A percentile compares a stretch with the other conserved stretches of the same genome.
phyloP scores from a whole-genome alignment of 2,113 vertebrate species.

The Peromyscus polionotus region DNA sequence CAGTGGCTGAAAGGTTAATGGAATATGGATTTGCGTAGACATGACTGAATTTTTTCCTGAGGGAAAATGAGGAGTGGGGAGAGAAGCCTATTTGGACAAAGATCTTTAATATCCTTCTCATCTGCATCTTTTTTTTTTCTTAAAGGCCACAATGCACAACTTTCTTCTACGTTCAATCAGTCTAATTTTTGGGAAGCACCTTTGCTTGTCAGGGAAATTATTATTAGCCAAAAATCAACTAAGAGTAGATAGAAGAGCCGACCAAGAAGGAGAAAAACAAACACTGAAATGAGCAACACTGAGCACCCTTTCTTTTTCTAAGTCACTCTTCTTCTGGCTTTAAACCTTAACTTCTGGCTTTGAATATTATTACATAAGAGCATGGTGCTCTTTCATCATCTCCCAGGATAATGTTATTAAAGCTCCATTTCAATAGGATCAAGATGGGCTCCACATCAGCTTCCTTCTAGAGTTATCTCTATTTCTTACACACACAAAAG shows the following conservation, averaged over 20 bases:
- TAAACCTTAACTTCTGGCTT: neutral
- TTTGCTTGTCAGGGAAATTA: slow-evolving; percentile 65
- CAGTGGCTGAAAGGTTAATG: slow-evolving; percentile 80
- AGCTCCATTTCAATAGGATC: neutral
- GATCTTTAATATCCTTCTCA: slow-evolving; percentile 69
- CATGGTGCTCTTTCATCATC: neutral
- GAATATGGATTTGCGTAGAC: slow-evolving; percentile 78
- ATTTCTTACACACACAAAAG: neutral
- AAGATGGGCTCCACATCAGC: neutral
- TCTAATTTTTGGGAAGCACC: slow-evolving; percentile 57
- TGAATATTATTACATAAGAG: neutral
- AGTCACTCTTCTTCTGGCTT: neutral
- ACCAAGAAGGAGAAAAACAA: slow-evolving; percentile 39
- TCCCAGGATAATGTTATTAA: neutral
- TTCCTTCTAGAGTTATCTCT: neutral
- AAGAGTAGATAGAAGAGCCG: slow-evolving; percentile 31
- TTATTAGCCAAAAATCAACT: slow-evolving; percentile 33
- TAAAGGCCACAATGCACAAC: slow-evolving; percentile 38
- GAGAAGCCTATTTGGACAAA: slow-evolving; percentile 66
- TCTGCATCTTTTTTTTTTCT: slow-evolving; percentile 73
- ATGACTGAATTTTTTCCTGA: slow-evolving; percentile 75
- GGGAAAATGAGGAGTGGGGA: neutral
- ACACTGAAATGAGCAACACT: neutral
- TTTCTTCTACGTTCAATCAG: slow-evolving; percentile 59
- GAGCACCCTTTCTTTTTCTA: slow-evolving; percentile 25